A percentile compares a stretch with the other conserved stretches of the same genome.
Evolutionary conservation across 1,140 invertebrate genomes (phyloP).

Genomic region (Anagrus nilaparvatae): DNA sequence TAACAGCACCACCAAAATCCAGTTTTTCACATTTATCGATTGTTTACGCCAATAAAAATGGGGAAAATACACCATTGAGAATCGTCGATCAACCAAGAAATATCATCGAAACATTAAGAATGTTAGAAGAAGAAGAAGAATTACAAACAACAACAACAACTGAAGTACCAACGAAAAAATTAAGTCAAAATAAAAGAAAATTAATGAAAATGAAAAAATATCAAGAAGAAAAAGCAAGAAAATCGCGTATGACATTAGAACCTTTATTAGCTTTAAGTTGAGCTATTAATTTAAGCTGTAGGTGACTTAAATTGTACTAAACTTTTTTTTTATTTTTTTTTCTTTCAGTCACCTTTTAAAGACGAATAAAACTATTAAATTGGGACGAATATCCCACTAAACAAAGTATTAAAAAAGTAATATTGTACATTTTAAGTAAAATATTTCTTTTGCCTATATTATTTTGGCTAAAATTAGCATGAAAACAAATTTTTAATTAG

Average conservation of each 20-base stretch:
- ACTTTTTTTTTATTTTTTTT: too few relatives aligned
- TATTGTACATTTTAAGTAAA: too few relatives aligned
- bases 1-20: constrained; percentile 68
- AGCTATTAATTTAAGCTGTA: too few relatives aligned
- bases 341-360: too few relatives aligned
- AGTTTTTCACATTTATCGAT: constrained; percentile 74
- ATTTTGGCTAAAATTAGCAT: too few relatives aligned
- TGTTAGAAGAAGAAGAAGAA: constrained; percentile 52
- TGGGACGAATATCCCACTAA: too few relatives aligned
- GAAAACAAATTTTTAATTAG: too few relatives aligned
- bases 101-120: constrained; percentile 66
- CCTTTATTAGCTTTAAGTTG: constrained; percentile 59
- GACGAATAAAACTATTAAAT: too few relatives aligned
- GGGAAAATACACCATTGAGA: constrained; percentile 38
- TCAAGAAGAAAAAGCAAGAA: constrained; percentile 43
- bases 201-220: constrained; percentile 54
- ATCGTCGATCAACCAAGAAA: constrained; percentile 61
- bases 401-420: too few relatives aligned
- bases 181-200: constrained; percentile 55
- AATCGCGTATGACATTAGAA: constrained; percentile 45
- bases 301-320: too few relatives aligned
- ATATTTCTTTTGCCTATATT: too few relatives aligned
- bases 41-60: constrained; percentile 68
- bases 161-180: constrained; percentile 40
- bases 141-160: constrained; percentile 26